Conservation (phyloP, 2,113 vertebrate genomes). For the Channa maculata region DNA sequence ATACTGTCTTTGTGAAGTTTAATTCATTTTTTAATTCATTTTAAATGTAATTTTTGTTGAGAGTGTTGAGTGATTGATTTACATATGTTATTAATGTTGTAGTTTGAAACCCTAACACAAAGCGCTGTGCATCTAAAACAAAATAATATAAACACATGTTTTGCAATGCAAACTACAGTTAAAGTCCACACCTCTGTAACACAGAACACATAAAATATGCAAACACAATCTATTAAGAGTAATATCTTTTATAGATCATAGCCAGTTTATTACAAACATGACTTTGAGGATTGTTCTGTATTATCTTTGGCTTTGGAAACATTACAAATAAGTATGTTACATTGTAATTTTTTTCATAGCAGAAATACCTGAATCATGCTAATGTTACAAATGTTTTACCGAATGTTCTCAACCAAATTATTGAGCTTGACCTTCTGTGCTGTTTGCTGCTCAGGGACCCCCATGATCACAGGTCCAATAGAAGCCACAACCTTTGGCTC, state of each 20-base stretch:
- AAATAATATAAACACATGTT: too few species aligned
- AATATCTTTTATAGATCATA: conserved; percentile 1
- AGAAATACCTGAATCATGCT: conserved; percentile 2
- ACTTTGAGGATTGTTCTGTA: not conserved
- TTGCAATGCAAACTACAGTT: too few species aligned
- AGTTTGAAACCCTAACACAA: too few species aligned
- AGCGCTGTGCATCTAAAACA: too few species aligned
- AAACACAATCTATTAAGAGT: too few species aligned
- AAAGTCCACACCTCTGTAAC: too few species aligned
- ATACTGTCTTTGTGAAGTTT: too few species aligned
- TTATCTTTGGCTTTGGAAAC: not conserved
- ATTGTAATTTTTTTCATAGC: conserved; percentile 5
- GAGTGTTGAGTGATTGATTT: too few species aligned
- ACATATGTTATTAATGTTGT: too few species aligned
- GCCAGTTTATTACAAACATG: conserved; percentile 6
- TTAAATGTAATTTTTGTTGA: too few species aligned
- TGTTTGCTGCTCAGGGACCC: not conserved
- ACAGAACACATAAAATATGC: too few species aligned
- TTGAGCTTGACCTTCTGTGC: not conserved
- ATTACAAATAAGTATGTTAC: conserved; percentile 38
- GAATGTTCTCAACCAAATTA: not conserved
- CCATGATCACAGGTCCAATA: conserved; percentile 54
- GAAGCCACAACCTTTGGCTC: conserved; percentile 53
- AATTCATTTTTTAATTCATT: too few species aligned
- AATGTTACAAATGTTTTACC: conserved; percentile 4